Base-by-base conservation (phyloP, 2,888 invertebrate species). In the Drosophila imparisetae region DNA sequence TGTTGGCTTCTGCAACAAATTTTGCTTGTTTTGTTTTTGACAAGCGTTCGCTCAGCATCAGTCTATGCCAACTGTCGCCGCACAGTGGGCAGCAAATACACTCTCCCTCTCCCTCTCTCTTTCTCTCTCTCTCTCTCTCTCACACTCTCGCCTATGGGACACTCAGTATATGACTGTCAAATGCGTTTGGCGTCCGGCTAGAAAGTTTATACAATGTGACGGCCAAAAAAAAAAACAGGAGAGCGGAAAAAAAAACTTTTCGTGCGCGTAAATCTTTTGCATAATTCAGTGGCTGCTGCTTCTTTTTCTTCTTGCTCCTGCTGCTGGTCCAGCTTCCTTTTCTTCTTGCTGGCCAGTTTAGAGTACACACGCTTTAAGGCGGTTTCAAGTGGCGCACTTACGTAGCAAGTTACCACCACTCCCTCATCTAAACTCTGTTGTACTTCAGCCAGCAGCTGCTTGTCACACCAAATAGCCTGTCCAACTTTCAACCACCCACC, bases 251-350 rank as follows among this genome's bases (percentile, higher is more conserved):
- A 59, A 83, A 84, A 83, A 85, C 84, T 52, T 75, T 83, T 67
- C 38, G 57, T 71, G 70, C 85, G 89, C 90, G 90, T 89, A 88
- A 90, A 88, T 88, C 87, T 90, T 90, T 89, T 88, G 90, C 90
- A 88, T 88, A 88, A 88, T 88, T 88, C 90, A 90, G 90, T 89
- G 90, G 72, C 87, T 80, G 82, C 80, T 77, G 66, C 62, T 52
- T 36, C n/a, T 11, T 18, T 3, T 36, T 18, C 54, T 54, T 54
- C 53, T 10, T 40, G 15, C 21, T 40, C n/a, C 29, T 30, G 29
- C 27, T 49, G 13, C 66, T 27, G 29, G 49, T 29, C 15, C 34
- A 55, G 29, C 59, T 63, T 45, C 50, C 11, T 29, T 7, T 69
- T 52, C 53, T 53, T 36, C n/a, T 48, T n/a, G n/a, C 45, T 50